A percentile compares a stretch with the other conserved stretches of the same genome.
Evolutionary conservation across 2,888 invertebrate species (phyloP).

Genomic region (Hipparchia semele): DNA sequence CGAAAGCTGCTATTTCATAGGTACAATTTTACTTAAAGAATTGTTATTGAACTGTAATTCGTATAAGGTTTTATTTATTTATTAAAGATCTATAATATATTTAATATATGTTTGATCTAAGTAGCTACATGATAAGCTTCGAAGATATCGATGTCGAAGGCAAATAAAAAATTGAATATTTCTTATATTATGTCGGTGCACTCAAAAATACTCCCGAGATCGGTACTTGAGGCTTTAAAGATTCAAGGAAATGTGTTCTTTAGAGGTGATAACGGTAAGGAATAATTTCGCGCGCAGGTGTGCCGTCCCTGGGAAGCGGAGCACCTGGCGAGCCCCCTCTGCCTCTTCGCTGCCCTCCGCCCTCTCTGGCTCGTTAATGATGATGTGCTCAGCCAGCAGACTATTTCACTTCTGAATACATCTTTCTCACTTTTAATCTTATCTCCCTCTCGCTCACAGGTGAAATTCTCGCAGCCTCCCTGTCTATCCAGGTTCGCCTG

Average conservation of each 20-base stretch:
- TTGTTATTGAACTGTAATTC: too few species aligned
- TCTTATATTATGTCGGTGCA: conserved; percentile 81
- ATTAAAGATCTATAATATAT: too few species aligned
- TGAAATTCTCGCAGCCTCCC: conserved; percentile 59
- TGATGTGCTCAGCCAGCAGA: conserved; percentile 90
- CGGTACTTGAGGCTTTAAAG: conserved; percentile 52
- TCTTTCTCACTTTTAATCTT: conserved; percentile 83
- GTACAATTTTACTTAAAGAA: not conserved
- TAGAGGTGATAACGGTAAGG: conserved; percentile 65
- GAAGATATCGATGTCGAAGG: conserved; percentile 49
- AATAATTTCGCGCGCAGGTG: conserved; percentile 75
- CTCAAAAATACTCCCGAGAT: conserved; percentile 78
- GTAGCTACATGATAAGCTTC: too few species aligned
- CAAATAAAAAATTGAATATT: conserved; percentile 79
- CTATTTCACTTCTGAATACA: conserved; percentile 88
- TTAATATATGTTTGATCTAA: too few species aligned
- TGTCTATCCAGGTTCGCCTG: conserved; percentile 69
- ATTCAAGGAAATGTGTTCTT: conserved; percentile 64
- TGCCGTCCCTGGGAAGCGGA: conserved; percentile 78
- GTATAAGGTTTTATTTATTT: too few species aligned
- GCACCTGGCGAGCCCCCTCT: conserved; percentile 84
- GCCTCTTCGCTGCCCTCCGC: conserved; percentile 83
- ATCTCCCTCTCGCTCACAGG: conserved; percentile 62
- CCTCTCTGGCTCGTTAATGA: conserved; percentile 89
- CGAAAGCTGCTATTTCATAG: too few species aligned